Conservation (phyloP, 2,113 vertebrate species). For the Oceanites oceanicus region DNA sequence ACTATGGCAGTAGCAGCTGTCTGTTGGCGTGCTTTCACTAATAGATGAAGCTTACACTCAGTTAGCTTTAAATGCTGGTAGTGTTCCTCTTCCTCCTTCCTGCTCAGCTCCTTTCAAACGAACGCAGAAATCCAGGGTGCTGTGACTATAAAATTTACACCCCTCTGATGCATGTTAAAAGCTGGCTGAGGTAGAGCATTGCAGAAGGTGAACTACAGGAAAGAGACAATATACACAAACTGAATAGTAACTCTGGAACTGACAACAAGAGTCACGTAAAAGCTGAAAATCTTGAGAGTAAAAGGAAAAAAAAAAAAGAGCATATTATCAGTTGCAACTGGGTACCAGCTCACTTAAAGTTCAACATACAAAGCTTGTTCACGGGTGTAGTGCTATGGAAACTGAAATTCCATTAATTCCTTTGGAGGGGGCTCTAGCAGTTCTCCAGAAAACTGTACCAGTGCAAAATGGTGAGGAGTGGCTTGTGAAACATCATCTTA, state of each 20-base stretch:
- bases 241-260: background rate
- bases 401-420: background rate
- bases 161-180: background rate
- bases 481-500: background rate
- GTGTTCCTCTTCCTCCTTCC: background rate
- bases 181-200: background rate
- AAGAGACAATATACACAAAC: background rate
- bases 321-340: background rate
- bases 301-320: no score
- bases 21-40: background rate
- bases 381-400: background rate
- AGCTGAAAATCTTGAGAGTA: background rate
- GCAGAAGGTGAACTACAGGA: background rate
- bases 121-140: background rate
- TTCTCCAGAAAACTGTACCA: background rate
- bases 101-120: background rate
- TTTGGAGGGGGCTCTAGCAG: background rate
- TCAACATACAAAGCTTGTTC: background rate
- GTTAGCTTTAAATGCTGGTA: background rate
- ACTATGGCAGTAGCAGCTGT: background rate
- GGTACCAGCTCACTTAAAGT: background rate
- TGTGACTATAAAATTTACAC: background rate
- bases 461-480: background rate
- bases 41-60: rapidly evolving
- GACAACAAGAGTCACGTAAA: background rate